phyloP scores from a whole-genome alignment of 2,888 invertebrate species.

The Cerastoderma edule region DNA sequence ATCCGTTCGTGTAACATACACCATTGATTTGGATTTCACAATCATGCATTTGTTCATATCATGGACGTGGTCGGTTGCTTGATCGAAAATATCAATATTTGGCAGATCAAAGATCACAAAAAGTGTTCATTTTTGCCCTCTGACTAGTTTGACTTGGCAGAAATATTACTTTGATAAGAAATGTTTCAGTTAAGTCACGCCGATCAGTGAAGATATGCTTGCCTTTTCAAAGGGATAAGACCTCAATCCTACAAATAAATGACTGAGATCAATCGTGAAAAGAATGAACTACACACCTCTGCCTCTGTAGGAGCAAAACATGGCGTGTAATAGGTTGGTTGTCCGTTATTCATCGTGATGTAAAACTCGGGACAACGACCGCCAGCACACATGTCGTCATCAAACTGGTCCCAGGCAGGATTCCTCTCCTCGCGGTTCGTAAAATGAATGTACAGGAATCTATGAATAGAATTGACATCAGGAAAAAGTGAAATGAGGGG shows the following conservation, averaged over 20 bases:
- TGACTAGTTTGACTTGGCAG: neutral
- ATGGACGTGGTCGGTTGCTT: too few relatives aligned
- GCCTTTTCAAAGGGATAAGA: neutral
- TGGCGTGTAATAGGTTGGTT: conserved; percentile 6
- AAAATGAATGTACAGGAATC: conserved; percentile 30
- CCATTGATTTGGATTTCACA: too few relatives aligned
- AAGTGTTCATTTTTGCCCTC: neutral
- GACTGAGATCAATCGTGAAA: neutral
- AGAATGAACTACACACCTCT: neutral
- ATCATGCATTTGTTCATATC: too few relatives aligned
- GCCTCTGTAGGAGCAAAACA: conserved; percentile 16
- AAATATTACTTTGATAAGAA: neutral
- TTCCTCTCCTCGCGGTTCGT: conserved; percentile 7
- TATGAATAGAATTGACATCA: conserved; percentile 9
- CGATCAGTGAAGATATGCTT: neutral
- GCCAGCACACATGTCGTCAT: conserved; percentile 26
- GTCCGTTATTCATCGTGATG: neutral
- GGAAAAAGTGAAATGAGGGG: neutral
- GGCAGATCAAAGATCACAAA: neutral
- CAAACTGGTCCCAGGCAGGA: conserved; percentile 6
- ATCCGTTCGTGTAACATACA: too few relatives aligned
- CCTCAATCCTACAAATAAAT: neutral
- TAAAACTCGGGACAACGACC: conserved; percentile 12
- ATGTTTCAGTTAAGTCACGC: too few relatives aligned
- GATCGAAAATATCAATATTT: too few relatives aligned